Conservation (phyloP, 2,113 vertebrate genomes). For the Pagrus major region DNA sequence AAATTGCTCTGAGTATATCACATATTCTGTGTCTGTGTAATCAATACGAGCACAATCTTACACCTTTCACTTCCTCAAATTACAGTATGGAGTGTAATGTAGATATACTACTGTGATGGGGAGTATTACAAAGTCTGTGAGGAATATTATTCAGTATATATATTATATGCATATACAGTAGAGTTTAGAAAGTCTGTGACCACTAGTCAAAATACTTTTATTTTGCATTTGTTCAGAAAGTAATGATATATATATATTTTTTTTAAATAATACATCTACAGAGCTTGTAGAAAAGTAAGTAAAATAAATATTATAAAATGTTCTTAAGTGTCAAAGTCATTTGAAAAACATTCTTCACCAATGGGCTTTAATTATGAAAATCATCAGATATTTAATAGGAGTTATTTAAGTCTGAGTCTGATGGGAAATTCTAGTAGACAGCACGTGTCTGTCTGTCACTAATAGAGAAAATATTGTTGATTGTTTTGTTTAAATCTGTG, state of each 20-base stretch:
- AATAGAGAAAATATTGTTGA: conserved; percentile 29
- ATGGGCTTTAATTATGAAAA: neutral
- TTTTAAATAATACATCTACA: no score
- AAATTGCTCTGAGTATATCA: neutral
- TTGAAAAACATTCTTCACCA: no score
- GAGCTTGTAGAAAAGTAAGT: no score
- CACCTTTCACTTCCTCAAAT: neutral
- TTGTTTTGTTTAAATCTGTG: no score
- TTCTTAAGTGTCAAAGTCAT: neutral
- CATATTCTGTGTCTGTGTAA: neutral
- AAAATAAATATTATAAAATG: no score
- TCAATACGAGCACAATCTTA: neutral
- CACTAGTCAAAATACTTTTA: no score
- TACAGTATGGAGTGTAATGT: neutral
- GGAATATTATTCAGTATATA: no score
- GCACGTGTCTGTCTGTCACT: neutral
- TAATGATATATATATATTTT: no score
- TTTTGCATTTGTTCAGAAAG: no score
- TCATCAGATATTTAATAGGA: conserved; percentile 8
- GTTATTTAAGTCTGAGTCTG: neutral
- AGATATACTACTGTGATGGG: neutral
- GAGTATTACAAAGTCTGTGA: neutral
- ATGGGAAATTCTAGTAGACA: neutral
- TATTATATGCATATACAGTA: no score
- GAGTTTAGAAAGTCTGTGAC: no score